phyloP scores from a whole-genome alignment of 64 coral and sea anemone genomes.

The Stichodactyla mertensii region DNA sequence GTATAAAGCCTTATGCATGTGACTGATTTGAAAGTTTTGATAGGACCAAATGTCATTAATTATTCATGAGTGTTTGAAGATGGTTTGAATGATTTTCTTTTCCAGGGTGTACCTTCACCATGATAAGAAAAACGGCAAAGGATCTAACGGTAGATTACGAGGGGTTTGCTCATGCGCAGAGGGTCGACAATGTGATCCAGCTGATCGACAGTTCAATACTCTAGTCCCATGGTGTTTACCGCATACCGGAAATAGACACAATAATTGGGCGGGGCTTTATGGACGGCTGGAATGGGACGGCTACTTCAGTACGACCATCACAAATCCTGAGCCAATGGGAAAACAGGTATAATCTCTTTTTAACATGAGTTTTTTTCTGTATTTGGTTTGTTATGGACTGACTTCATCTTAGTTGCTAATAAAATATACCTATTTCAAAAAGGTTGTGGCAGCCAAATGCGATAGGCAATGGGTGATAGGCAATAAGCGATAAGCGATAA shows the following conservation, averaged over 20 bases:
- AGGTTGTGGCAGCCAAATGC: too few relatives aligned
- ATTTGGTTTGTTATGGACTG: too few relatives aligned
- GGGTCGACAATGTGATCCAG: slow-evolving; percentile 73
- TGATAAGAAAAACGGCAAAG: slow-evolving; percentile 86
- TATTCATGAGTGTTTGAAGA: too few relatives aligned
- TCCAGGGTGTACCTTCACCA: slow-evolving; percentile 78
- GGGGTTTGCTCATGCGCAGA: slow-evolving; percentile 94
- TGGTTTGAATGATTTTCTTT: background rate
- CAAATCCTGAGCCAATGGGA: slow-evolving; percentile 98
- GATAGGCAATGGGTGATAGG: too few relatives aligned
- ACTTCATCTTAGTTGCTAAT: too few relatives aligned
- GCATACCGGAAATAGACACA: slow-evolving; percentile 95
- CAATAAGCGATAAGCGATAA: too few relatives aligned
- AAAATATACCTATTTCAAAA: too few relatives aligned
- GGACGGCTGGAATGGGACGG: slow-evolving; percentile 96
- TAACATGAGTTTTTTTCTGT: too few relatives aligned
- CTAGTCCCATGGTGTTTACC: slow-evolving; percentile 96
- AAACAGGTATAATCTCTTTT: slow-evolving; percentile 60
- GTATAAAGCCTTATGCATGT: too few relatives aligned
- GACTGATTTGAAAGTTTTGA: too few relatives aligned
- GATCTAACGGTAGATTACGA: slow-evolving; percentile 58
- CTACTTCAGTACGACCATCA: slow-evolving; percentile 93
- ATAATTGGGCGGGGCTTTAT: slow-evolving; percentile 94
- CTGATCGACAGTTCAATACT: slow-evolving; percentile 88
- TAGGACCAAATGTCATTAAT: too few relatives aligned